Evolutionary conservation across 2,888 invertebrate genomes (phyloP).

Genomic region (Drosophila affinis): DNA sequence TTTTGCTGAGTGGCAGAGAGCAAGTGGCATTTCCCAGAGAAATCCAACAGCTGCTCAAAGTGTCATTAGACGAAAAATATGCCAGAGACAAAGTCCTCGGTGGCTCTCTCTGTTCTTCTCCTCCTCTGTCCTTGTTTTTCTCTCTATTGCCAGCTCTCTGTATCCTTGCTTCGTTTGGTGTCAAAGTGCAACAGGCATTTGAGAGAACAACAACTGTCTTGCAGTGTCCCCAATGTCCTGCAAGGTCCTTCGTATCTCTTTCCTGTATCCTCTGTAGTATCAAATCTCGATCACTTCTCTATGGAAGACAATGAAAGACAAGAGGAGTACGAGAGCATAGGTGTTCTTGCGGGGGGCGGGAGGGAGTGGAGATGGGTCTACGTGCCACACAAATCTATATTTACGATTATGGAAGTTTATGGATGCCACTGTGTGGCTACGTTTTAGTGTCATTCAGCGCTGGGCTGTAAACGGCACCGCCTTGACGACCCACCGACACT

Average conservation of each 20-base stretch:
- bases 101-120: conserved; percentile 7
- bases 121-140: conserved; percentile 16
- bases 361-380: not conserved
- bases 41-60: conserved; percentile 74
- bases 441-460: conserved; percentile 75
- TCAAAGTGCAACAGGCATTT: not conserved
- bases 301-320: not conserved
- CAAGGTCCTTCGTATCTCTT: too few relatives aligned
- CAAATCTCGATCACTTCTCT: too few relatives aligned
- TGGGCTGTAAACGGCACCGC: conserved; percentile 66
- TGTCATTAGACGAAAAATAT: conserved; percentile 73
- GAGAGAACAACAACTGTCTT: too few relatives aligned
- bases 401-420: conserved; percentile 76
- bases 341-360: not conserved
- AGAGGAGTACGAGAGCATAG: not conserved
- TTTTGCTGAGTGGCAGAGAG: conserved; percentile 18
- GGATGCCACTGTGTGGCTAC: conserved; percentile 61
- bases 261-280: not conserved
- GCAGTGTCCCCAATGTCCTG: too few relatives aligned
- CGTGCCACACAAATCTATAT: conserved; percentile 69
- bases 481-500: not conserved
- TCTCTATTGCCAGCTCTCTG: conserved; percentile 3
- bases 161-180: too few relatives aligned
- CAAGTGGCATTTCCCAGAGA: conserved; percentile 44
- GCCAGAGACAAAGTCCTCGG: conserved; percentile 24